Evolutionary conservation across 2,113 vertebrate genomes (phyloP).

Genomic region (Toxotes jaculatrix): DNA sequence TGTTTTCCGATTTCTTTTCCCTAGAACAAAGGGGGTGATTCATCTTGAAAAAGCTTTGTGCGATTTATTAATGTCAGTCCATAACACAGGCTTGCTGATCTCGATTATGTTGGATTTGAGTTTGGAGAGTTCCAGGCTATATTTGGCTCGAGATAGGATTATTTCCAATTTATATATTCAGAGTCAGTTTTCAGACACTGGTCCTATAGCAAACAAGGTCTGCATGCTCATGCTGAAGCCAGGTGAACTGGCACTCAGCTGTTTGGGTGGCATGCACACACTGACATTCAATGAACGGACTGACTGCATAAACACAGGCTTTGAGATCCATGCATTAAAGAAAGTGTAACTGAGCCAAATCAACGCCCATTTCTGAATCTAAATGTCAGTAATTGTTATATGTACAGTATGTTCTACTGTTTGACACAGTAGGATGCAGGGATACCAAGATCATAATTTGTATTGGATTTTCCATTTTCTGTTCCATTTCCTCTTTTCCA

Average conservation of each 20-base stretch:
- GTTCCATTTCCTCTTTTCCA: constrained; percentile 53
- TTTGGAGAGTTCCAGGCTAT: constrained; percentile 45
- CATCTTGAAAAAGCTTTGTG: constrained; percentile 39
- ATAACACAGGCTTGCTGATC: constrained; percentile 46
- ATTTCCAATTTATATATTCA: constrained; percentile 58
- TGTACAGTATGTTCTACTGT: background rate
- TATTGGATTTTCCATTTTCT: constrained; percentile 53
- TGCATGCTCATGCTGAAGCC: constrained; percentile 38
- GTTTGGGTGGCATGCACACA: background rate
- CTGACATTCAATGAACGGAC: background rate
- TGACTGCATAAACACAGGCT: background rate
- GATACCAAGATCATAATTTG: constrained; percentile 31
- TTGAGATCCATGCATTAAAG: background rate
- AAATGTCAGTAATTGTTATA: background rate
- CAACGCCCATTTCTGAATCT: constrained; percentile 8
- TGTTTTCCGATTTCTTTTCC: constrained; percentile 43
- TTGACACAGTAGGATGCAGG: constrained; percentile 21
- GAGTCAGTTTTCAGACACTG: constrained; percentile 44
- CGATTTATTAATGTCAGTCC: constrained; percentile 58
- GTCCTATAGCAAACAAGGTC: constrained; percentile 38
- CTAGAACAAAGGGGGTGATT: constrained; percentile 40
- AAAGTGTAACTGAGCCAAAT: background rate
- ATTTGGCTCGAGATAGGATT: constrained; percentile 44
- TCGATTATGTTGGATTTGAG: constrained; percentile 35
- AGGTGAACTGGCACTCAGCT: constrained; percentile 1